Evolutionary conservation across 2,888 invertebrate species (phyloP), one percentile per base, ranked within the genome.

Genomic region (Drosophila pseudotakahashii): DNA sequence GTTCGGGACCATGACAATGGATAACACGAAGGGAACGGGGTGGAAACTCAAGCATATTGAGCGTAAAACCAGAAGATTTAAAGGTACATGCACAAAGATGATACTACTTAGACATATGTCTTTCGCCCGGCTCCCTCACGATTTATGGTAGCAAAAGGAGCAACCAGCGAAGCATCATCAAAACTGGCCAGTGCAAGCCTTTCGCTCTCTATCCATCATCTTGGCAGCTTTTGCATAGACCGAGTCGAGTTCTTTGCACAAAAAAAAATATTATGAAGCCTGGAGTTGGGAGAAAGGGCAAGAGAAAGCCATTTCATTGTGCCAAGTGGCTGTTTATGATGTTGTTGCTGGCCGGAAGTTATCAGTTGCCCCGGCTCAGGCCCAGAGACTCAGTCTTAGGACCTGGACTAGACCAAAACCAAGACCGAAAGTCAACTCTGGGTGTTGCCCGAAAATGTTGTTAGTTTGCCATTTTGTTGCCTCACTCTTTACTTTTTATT

Each of bases 1-100:
- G 79, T 79, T 74, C 72, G 32, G 54, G 48, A 55, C 59, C 70
- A 77, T 72, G 81, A 84, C 81, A 78, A 74, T 73, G 81, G 63
- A 60, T 67, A 30, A 5, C 26, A 2, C 26, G 26, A 5, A 26
- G 14, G 14, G 42, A 11, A 13, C 19, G 7, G 9, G 26, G 51
- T 2, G 5, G 16, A 9, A 10, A 39, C 44, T 53, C 37, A 1
- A 71, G 62, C 80, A 83, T 80, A 83, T 83, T 84, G 82, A 83
- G 82, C 82, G 79, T 83, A 84, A 82, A 83, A 82, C 80, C 78
- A 58, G 76, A 77, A 81, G 84, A 83, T 81, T 83, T 83, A 83
- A 79, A 84, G 82, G 71, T 79, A 83, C 84, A 82, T 73, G 80
- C 54, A 78, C 73, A 78, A 75, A 80, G 80, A 80, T 82, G 84